Evolutionary conservation across 2,888 invertebrate species (phyloP), one percentile per base, ranked within the genome.

Genomic region (Dendrolimus pini): DNA sequence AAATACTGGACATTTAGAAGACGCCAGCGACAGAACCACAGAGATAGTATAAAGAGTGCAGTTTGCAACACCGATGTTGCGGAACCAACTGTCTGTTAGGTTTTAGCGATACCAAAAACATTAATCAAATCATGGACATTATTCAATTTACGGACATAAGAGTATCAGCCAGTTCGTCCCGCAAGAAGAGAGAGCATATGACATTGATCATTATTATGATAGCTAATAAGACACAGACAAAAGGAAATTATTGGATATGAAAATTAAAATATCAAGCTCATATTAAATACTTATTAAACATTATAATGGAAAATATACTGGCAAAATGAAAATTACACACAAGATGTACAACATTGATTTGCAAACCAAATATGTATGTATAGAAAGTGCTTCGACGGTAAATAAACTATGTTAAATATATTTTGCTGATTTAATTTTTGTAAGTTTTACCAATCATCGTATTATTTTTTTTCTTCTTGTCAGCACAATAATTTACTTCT

Each of bases 1-100:
- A 72, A 74, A 70, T 77, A 83, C 83, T 83, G 82, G 82, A 83
- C 83, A 81, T 80, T 82, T 75, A 81, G 82, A 83, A 82, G 85
- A 85, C 81, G 83, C 87, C 89, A 85, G 88, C 86, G 85, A 89
- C 84, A 87, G 88, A 84, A 85, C 82, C 85, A 86, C 83, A 90
- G 82, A 89, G 79, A 87, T 78, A 89, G 87, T 85, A 89, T 89
- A 90, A 89, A 90, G 90, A 90, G 89, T 89, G 90, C 90, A 90
- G 83, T 90, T 90, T 90, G 90, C 90, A 90, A 90, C 89, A 90
- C 90, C 88, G 89, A 89, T 82, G 71, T 74, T 71, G 80, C 81
- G 73, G 61, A 74, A 82, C 76, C 74, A 84, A 80, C 82, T 69
- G 73, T 83, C 80, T 82, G 54, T 8, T 6, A 52, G 13, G 69